phyloP scores from a whole-genome alignment of 2,797 vertebrate genomes.

The Schizopygopsis pylzovi region DNA sequence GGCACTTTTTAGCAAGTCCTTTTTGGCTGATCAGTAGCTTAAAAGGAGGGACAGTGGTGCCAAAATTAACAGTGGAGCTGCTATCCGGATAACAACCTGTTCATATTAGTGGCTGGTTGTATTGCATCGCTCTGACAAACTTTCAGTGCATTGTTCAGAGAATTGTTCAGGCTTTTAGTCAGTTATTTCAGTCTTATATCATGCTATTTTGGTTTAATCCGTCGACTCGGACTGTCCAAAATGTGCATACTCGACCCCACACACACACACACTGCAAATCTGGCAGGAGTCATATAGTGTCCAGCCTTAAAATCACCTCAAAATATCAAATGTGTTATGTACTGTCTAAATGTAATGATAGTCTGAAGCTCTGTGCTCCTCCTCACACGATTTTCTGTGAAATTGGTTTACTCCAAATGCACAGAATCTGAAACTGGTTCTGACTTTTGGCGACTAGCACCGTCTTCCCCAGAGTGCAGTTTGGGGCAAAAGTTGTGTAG shows the following conservation, averaged over 20 bases:
- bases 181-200: neutral
- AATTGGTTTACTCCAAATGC: neutral
- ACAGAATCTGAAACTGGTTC: neutral
- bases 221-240: neutral
- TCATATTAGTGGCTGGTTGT: slow-evolving; percentile 53
- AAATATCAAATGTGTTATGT: neutral
- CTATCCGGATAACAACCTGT: slow-evolving; percentile 61
- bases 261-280: neutral
- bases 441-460: neutral
- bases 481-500: fast-evolving
- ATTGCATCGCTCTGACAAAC: slow-evolving; percentile 60
- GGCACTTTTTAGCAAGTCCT: slow-evolving; percentile 82
- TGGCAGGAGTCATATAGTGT: neutral
- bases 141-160: neutral
- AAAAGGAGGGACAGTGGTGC: slow-evolving; percentile 84
- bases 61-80: slow-evolving; percentile 75
- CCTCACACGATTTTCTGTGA: neutral
- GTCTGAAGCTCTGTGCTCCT: neutral
- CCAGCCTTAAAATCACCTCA: neutral
- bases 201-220: neutral
- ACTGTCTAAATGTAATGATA: neutral
- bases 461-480: no score
- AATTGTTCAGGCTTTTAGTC: neutral
- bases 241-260: neutral
- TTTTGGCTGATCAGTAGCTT: slow-evolving; percentile 75